Conservation (phyloP, 2,888 invertebrate genomes). For the Pollenia amentaria region DNA sequence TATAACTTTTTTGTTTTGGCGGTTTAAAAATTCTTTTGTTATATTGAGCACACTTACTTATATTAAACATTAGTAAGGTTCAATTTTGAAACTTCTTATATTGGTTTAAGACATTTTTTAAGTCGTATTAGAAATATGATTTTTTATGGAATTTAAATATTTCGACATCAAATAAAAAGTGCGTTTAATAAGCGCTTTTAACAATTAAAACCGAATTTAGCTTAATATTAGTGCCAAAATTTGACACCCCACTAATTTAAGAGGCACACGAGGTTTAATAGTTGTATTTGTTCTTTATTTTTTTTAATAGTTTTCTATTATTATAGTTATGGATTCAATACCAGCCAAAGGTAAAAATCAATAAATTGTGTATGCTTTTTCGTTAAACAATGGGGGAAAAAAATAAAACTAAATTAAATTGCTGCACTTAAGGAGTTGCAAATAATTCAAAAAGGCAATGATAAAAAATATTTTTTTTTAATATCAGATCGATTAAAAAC, state of each 20-base stretch:
- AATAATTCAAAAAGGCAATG: no score
- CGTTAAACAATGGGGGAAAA: background rate
- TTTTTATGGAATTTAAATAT: no score
- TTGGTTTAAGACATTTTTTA: no score
- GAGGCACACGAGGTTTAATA: background rate
- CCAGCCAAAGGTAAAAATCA: conserved; percentile 38
- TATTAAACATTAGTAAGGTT: background rate
- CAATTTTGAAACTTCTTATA: no score
- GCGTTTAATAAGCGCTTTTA: no score
- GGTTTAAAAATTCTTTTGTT: background rate
- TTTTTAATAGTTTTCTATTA: conserved; percentile 31
- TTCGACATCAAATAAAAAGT: no score
- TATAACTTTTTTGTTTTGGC: background rate
- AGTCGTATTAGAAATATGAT: no score
- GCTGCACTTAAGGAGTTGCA: conserved; percentile 13
- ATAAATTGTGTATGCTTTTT: conserved; percentile 24
- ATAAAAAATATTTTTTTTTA: no score
- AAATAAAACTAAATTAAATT: conserved; percentile 5
- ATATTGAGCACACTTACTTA: background rate
- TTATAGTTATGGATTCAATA: conserved; percentile 35
- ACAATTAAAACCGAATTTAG: no score
- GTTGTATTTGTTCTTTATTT: conserved; percentile 13
- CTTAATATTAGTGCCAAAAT: background rate
- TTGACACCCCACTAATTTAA: background rate
- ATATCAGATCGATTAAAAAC: no score